phyloP scores from a whole-genome alignment of 1,140 invertebrate species.

The Penaeus japonicus region DNA sequence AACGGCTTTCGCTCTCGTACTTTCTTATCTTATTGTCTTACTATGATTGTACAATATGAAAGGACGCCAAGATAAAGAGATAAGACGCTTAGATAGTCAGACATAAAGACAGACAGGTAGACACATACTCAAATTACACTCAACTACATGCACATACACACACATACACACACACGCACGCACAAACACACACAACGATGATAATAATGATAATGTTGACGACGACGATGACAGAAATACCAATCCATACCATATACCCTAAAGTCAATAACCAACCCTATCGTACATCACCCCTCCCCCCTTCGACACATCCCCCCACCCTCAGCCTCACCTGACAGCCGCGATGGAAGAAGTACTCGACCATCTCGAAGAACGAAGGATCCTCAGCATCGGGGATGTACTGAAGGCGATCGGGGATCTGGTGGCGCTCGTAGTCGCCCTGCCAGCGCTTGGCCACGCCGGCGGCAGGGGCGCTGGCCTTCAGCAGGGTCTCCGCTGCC shows the following conservation, averaged over 20 bases:
- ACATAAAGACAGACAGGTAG: no score
- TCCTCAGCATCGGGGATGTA: slow-evolving; percentile 79
- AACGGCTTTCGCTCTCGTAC: no score
- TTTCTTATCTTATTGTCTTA: no score
- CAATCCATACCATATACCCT: no score
- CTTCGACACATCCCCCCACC: slow-evolving; percentile 7
- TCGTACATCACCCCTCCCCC: no score
- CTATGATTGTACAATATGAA: no score
- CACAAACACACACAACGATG: neutral
- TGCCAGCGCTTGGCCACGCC: slow-evolving; percentile 9
- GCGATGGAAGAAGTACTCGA: slow-evolving; percentile 93
- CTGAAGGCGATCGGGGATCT: slow-evolving; percentile 67
- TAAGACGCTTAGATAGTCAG: no score
- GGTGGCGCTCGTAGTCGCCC: slow-evolving; percentile 53
- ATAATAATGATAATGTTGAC: neutral
- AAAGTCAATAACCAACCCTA: no score
- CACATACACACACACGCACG: no score
- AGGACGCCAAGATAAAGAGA: no score
- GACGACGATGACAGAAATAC: neutral
- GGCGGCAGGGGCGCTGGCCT: neutral
- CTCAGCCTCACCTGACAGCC: slow-evolving; percentile 72
- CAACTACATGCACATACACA: no score
- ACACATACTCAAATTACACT: no score
- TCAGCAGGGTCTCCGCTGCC: slow-evolving; percentile 16
- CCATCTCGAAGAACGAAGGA: slow-evolving; percentile 93